Base-by-base conservation (phyloP, 2,113 vertebrate genomes). In the Pao palembangensis region DNA sequence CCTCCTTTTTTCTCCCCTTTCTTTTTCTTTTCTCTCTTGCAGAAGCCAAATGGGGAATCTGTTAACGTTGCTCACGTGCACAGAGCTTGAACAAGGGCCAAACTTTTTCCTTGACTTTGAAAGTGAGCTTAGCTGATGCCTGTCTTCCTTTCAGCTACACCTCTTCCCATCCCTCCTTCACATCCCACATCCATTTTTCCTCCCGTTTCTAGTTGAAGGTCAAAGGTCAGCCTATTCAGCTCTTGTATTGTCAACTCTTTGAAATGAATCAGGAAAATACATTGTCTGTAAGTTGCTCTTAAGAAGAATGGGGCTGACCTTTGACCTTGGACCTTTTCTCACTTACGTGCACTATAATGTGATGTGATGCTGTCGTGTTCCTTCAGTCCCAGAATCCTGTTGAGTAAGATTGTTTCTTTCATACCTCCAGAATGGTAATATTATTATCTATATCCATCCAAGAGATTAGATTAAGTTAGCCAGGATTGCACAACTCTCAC, bases 101-200 rank as follows among this genome's bases (percentile, higher is more conserved):
- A 93, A 93, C 93, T 92, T 94, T 94, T 95, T 95, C 92, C 93
- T 96, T 94, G 92, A 94, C 90, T 96, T 97, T 94, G 94, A 93
- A 95, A 94, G 90, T 94, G 91, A 93, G 93, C 90, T 87, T 82
- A 85, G 88, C 88, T 91, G 88, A 77, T 89, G 82, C 85, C 85
- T 91, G 88, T 86, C 88, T 67, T 56, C 73, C 80, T n/a, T 69
- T 55, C 48, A 23, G 41, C 56, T 54, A 50, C 51, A 49, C 16
- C 31, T 25, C 68, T 64, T 46, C 67, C 38, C 78, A 71, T 67
- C 85, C 86, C 38, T 13, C 41, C 18, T 18, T 6, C 11, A 18
- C 3, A 62, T 44, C 3, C 66, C 25, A 11, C 14, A 48, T 21
- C 76, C 59, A 61, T 58, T 56, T 61, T 50, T 69, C 62, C 62